phyloP scores from a whole-genome alignment of 2,797 vertebrate genomes.

The Acipenser transmontanus region DNA sequence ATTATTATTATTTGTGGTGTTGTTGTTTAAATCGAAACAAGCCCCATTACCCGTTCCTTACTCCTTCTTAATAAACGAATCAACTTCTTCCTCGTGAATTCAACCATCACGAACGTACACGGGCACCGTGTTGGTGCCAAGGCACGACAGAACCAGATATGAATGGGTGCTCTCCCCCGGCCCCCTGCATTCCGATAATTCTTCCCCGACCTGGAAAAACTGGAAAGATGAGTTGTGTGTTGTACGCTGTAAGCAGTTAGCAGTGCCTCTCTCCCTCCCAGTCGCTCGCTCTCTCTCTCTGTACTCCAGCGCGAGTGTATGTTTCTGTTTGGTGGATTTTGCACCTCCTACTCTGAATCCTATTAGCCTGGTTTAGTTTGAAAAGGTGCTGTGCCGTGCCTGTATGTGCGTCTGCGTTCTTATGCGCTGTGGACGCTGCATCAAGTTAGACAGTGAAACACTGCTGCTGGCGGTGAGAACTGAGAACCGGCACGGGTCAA shows the following conservation, averaged over 20 bases:
- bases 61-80: slow-evolving; percentile 42
- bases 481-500: background rate
- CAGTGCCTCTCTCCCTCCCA: slow-evolving; percentile 36
- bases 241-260: slow-evolving; percentile 20
- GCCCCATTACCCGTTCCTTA: slow-evolving; percentile 33
- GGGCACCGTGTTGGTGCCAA: slow-evolving; percentile 38
- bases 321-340: slow-evolving; percentile 28
- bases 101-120: slow-evolving; percentile 35
- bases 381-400: slow-evolving; percentile 11
- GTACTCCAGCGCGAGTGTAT: slow-evolving; percentile 15
- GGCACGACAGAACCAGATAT: slow-evolving; percentile 30
- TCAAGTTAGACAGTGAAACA: background rate
- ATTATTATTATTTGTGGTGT: background rate
- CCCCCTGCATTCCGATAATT: slow-evolving; percentile 22
- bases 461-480: slow-evolving; percentile 23
- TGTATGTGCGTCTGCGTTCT: slow-evolving; percentile 7
- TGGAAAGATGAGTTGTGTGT: slow-evolving; percentile 23
- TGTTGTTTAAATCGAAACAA: slow-evolving; percentile 15
- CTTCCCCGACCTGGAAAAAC: slow-evolving; percentile 31
- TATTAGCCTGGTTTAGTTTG: slow-evolving; percentile 42
- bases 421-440: slow-evolving; percentile 9
- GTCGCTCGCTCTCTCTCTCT: slow-evolving; percentile 19
- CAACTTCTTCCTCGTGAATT: slow-evolving; percentile 41
- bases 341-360: slow-evolving; percentile 36
- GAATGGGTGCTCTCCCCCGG: slow-evolving; percentile 26